Percentiles rank a stretch among this genome's conserved stretches.
Evolutionary conservation across 2,888 invertebrate genomes (phyloP).

Genomic region (Apomyelois bistriatella): DNA sequence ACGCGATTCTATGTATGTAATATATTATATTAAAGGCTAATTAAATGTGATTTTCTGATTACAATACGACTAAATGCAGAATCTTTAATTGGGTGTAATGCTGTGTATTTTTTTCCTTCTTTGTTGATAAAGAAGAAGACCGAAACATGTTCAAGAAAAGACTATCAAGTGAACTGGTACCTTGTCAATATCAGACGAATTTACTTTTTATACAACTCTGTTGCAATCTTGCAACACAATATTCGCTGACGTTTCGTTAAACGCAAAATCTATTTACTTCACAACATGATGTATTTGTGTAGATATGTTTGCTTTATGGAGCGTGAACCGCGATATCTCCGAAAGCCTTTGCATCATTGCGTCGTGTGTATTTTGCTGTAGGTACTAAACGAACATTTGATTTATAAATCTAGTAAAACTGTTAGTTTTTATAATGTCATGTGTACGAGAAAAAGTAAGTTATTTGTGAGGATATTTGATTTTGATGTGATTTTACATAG

Average conservation of each 20-base stretch:
- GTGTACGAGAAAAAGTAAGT: too few relatives aligned
- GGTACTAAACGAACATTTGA: slow-evolving; percentile 16
- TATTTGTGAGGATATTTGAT: too few relatives aligned
- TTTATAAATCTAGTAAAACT: slow-evolving; percentile 11
- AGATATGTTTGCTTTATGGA: slow-evolving; percentile 51
- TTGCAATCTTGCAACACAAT: slow-evolving; percentile 2
- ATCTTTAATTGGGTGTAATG: too few relatives aligned
- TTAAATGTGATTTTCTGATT: too few relatives aligned
- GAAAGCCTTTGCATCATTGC: slow-evolving; percentile 40
- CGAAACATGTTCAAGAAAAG: too few relatives aligned
- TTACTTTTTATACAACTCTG: background rate
- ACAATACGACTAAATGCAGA: too few relatives aligned
- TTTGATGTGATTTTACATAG: too few relatives aligned
- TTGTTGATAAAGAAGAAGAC: too few relatives aligned
- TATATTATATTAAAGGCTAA: background rate
- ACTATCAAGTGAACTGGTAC: too few relatives aligned
- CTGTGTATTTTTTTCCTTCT: too few relatives aligned
- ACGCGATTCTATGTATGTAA: too few relatives aligned
- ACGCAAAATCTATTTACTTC: slow-evolving; percentile 9
- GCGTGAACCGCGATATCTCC: slow-evolving; percentile 51
- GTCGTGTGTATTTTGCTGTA: slow-evolving; percentile 12
- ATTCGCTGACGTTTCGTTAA: background rate
- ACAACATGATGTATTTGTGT: slow-evolving; percentile 22
- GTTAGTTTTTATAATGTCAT: background rate
- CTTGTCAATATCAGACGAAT: background rate